These are phyloP conservation scores for Agrypnus murinus DNA, from an alignment of 2,888 invertebrate species.

Conservation along the genomic window DNA sequence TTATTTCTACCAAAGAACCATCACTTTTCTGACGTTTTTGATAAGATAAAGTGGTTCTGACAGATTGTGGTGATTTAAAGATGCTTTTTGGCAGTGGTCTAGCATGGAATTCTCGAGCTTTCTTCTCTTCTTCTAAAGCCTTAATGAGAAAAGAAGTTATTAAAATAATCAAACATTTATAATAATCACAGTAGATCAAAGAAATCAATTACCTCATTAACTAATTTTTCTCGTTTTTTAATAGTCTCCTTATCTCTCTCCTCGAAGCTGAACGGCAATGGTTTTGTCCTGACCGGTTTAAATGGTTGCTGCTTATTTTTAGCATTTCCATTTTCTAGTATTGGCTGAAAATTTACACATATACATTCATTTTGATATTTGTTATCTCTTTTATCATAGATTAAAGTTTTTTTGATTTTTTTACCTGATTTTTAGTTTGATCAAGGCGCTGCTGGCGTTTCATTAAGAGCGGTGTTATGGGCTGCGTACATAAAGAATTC, in stretches of 20 bases:
- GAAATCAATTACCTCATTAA: constrained; percentile 70
- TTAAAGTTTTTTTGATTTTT: constrained; percentile 10
- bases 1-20: constrained; percentile 1
- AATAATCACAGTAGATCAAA: not conserved
- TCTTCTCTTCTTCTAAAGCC: constrained; percentile 76
- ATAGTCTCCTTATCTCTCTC: constrained; percentile 75
- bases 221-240: constrained; percentile 76
- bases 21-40: constrained; percentile 5
- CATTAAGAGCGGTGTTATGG: constrained; percentile 56
- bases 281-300: no score
- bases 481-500: constrained; percentile 42
- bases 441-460: constrained; percentile 39
- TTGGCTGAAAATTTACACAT: not conserved
- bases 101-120: constrained; percentile 81
- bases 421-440: constrained; percentile 7
- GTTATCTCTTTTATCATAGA: no score
- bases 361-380: no score
- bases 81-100: constrained; percentile 75
- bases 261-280: constrained; percentile 82
- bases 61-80: constrained; percentile 9
- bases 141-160: constrained; percentile 45
- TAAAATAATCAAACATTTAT: no score
- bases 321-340: not conserved
- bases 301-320: constrained; percentile 5
- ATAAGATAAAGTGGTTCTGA: not conserved